Evolutionary conservation across 2,888 invertebrate genomes (phyloP).

Genomic region (Habroteleia sp.): DNA sequence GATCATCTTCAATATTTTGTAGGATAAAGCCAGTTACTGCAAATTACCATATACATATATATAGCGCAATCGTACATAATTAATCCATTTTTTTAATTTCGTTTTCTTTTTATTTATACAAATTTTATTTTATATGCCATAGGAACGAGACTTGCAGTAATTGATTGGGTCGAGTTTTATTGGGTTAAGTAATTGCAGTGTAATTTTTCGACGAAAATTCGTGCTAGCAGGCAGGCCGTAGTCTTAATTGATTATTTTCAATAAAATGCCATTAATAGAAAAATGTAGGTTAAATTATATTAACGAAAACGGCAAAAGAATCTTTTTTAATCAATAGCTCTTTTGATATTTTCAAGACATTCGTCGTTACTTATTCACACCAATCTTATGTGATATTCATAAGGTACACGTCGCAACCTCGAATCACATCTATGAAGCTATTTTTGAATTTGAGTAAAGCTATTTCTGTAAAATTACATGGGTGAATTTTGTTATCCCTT

Average conservation of each 20-base stretch:
- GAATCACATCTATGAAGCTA: slow-evolving; percentile 19
- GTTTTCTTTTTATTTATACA: background rate
- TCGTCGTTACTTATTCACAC: slow-evolving; percentile 15
- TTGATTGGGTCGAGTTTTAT: slow-evolving; percentile 26
- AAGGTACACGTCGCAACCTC: slow-evolving; percentile 25
- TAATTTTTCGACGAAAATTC: no score
- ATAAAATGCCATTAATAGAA: slow-evolving; percentile 7
- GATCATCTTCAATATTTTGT: slow-evolving; percentile 39
- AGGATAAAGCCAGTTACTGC: no score
- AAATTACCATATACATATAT: no score
- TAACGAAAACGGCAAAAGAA: no score
- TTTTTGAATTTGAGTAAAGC: slow-evolving; percentile 27
- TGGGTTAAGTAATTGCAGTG: slow-evolving; percentile 10
- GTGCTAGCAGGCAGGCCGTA: no score
- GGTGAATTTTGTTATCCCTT: slow-evolving; percentile 19
- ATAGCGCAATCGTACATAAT: slow-evolving; percentile 11
- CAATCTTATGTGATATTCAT: slow-evolving; percentile 50
- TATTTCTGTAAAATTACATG: slow-evolving; percentile 24
- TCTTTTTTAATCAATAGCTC: slow-evolving; percentile 30
- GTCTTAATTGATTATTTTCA: no score
- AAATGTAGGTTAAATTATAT: no score
- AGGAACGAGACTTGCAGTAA: no score
- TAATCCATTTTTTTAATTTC: slow-evolving; percentile 13
- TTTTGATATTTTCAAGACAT: slow-evolving; percentile 34
- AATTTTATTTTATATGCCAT: no score